Conservation (phyloP, 1,140 invertebrate genomes). For the Archivesica marissinica region DNA sequence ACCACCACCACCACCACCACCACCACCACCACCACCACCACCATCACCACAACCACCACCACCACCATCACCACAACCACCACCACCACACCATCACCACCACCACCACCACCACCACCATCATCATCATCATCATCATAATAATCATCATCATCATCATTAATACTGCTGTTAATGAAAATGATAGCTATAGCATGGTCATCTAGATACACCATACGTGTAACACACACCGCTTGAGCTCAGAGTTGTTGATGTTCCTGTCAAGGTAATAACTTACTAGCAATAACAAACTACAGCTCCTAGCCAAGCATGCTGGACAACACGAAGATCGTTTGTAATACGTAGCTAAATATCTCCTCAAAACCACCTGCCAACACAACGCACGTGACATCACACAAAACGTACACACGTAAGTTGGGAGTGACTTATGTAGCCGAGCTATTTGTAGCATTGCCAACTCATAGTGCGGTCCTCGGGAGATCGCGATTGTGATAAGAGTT, state of each 20-base stretch:
- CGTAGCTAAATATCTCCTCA: no score
- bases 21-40: constrained; percentile 8
- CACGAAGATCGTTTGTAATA: no score
- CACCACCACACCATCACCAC: not conserved
- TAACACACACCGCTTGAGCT: no score
- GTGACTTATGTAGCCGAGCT: not conserved
- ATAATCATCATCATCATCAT: no score
- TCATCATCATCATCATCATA: no score
- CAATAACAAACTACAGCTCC: not conserved
- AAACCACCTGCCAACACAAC: not conserved
- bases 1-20: not conserved
- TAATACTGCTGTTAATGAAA: no score
- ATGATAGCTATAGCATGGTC: no score
- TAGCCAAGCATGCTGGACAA: no score
- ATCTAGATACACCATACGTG: no score
- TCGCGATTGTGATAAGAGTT: not conserved
- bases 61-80: not conserved
- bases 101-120: not conserved
- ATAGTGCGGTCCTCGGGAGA: not conserved
- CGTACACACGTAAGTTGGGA: constrained; percentile 6
- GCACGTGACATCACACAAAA: not conserved
- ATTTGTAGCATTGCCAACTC: constrained; percentile 4
- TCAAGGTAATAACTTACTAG: no score
- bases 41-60: not conserved
- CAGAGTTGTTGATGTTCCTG: no score